Conservation (phyloP, 1,140 invertebrate genomes). For the Phenacoccus solenopsis region DNA sequence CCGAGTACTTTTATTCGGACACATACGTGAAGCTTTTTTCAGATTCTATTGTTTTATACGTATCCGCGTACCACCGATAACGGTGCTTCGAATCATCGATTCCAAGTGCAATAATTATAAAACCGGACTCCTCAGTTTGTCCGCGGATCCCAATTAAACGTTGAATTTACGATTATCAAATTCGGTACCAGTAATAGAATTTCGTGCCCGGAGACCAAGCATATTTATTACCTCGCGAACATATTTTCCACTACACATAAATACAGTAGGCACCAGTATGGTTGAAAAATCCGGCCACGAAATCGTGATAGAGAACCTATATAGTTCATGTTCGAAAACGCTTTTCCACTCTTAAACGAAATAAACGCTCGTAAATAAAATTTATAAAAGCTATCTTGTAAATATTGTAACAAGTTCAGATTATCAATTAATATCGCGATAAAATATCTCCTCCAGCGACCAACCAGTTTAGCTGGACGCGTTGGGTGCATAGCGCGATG, state of each 20-base stretch:
- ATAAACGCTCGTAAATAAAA: not conserved
- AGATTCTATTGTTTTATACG: constrained; percentile 3
- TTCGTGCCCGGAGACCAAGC: too few relatives aligned
- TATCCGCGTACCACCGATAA: not conserved
- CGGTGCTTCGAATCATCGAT: too few relatives aligned
- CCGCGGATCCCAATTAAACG: too few relatives aligned
- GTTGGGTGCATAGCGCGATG: not conserved
- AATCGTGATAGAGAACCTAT: not conserved
- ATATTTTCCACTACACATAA: too few relatives aligned
- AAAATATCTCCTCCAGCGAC: not conserved
- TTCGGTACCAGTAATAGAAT: too few relatives aligned
- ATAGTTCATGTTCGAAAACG: not conserved
- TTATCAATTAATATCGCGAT: constrained; percentile 3
- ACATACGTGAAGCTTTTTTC: constrained; percentile 1
- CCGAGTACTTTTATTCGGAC: constrained; percentile 14
- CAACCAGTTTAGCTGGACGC: not conserved
- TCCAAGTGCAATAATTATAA: too few relatives aligned
- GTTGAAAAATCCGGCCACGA: too few relatives aligned
- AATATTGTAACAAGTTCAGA: constrained; percentile 2
- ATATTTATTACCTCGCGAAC: too few relatives aligned
- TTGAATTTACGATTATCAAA: too few relatives aligned
- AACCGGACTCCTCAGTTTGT: too few relatives aligned
- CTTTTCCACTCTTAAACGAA: not conserved
- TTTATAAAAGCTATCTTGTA: not conserved
- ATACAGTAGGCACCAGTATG: too few relatives aligned